A percentile compares a stretch with the other conserved stretches of the same genome.
Evolutionary conservation across 2,113 vertebrate species (phyloP).

Genomic region (Terrapene triunguis): DNA sequence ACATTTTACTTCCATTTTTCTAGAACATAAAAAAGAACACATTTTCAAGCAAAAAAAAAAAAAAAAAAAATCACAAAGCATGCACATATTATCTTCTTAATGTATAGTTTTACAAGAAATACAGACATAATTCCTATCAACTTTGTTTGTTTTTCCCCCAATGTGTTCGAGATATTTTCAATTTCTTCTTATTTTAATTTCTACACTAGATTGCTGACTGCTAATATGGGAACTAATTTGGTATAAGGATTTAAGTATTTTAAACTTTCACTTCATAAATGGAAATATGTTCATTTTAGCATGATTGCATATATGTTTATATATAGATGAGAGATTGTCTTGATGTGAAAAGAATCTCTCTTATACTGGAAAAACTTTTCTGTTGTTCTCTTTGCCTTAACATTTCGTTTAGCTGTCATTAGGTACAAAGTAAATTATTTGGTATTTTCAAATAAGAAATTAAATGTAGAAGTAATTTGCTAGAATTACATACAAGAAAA

Average conservation of each 20-base stretch:
- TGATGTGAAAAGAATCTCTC: too few relatives aligned
- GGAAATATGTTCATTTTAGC: not conserved
- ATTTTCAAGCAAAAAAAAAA: conserved; percentile 20
- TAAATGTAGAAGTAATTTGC: not conserved
- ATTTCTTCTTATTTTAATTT: not conserved
- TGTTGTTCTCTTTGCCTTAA: not conserved
- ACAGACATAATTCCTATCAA: conserved; percentile 11
- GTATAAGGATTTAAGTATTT: not conserved
- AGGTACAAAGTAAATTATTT: not conserved
- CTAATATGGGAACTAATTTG: not conserved
- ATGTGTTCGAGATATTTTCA: not conserved
- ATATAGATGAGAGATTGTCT: not conserved
- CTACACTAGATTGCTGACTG: not conserved
- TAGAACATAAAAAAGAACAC: conserved; percentile 5
- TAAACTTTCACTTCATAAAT: not conserved
- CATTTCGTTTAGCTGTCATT: not conserved
- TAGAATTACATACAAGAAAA: not conserved
- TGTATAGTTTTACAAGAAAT: not conserved
- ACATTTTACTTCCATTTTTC: conserved; percentile 19
- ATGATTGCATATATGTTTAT: not conserved
- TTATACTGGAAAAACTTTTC: not conserved
- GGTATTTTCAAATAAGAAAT: not conserved
- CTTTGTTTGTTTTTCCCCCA: not conserved
- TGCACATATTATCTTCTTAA: not conserved
- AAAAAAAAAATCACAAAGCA: not conserved